Percentiles rank a stretch among this genome's conserved stretches.
phyloP scores from a whole-genome alignment of 2,888 invertebrate genomes.

The Papilio protenor region DNA sequence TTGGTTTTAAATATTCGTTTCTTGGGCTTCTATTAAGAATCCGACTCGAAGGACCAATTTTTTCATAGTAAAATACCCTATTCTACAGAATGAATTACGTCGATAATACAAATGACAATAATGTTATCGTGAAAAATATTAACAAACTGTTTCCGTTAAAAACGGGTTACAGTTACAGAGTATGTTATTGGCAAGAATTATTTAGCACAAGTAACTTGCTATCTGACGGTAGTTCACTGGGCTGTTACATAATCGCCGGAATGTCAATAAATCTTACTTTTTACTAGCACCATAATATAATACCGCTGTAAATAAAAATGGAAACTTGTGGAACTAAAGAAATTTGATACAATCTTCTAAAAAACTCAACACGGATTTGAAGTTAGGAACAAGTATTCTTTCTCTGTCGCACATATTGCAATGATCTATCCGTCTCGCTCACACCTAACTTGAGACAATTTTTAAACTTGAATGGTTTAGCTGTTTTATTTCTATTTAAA shows the following conservation, averaged over 20 bases:
- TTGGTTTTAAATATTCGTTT: too few relatives aligned
- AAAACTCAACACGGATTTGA: too few relatives aligned
- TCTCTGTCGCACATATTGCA: not conserved
- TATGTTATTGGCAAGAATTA: constrained; percentile 7
- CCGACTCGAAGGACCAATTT: constrained; percentile 1
- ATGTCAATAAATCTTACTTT: constrained; percentile 38
- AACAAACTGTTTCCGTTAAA: too few relatives aligned
- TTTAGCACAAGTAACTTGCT: constrained; percentile 16
- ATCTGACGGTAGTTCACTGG: not conserved
- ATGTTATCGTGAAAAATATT: constrained; percentile 1
- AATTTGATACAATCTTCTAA: too few relatives aligned
- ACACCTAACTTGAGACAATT: too few relatives aligned
- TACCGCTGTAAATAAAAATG: constrained; percentile 27
- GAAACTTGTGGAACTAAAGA: not conserved
- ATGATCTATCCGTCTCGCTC: not conserved
- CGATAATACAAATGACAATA: not conserved
- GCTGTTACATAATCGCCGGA: constrained; percentile 5
- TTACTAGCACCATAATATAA: constrained; percentile 41
- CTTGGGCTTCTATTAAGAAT: too few relatives aligned
- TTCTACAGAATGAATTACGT: too few relatives aligned
- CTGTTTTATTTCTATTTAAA: too few relatives aligned
- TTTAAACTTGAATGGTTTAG: too few relatives aligned
- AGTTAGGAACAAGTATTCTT: not conserved
- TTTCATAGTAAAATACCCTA: constrained; percentile 27
- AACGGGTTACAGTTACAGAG: not conserved